Percentiles rank a stretch among this genome's conserved stretches.
phyloP scores from a whole-genome alignment of 1,140 invertebrate species.

The Drosophila mayri region DNA sequence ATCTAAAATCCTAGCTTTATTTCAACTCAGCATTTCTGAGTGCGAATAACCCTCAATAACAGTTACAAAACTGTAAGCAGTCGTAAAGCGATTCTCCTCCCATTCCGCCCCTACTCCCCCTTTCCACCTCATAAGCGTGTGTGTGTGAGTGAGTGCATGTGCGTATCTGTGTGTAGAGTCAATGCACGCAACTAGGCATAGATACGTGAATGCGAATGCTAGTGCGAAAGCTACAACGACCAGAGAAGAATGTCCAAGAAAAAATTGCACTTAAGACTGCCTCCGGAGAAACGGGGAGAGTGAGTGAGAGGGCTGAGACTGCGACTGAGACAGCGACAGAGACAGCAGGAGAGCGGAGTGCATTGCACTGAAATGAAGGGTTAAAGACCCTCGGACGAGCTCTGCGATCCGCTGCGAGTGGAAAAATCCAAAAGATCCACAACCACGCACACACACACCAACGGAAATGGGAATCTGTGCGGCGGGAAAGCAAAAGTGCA shows the following conservation, averaged over 20 bases:
- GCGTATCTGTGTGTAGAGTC: constrained; percentile 55
- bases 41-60: constrained; percentile 81
- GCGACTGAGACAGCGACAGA: constrained; percentile 4
- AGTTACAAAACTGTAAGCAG: constrained; percentile 84
- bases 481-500: constrained; percentile 82
- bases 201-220: constrained; percentile 38
- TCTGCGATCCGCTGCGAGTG: constrained; percentile 60
- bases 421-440: constrained; percentile 76
- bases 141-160: constrained; percentile 29
- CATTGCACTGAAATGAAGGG: constrained; percentile 81
- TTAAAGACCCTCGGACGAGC: constrained; percentile 78
- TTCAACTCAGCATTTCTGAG: constrained; percentile 14
- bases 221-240: constrained; percentile 12
- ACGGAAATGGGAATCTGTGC: constrained; percentile 71
- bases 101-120: background rate
- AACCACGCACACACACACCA: constrained; percentile 14
- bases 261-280: constrained; percentile 63
- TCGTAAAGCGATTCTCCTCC: constrained; percentile 54
- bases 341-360: constrained; percentile 62
- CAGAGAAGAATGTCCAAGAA: constrained; percentile 71
- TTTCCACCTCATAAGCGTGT: background rate
- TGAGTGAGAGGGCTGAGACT: constrained; percentile 3
- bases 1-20: background rate
- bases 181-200: constrained; percentile 78
- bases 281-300: constrained; percentile 1